A percentile compares a stretch with the other conserved stretches of the same genome.
Evolutionary conservation across 2,797 vertebrate genomes (phyloP).

Genomic region (Hafferia zeledoni): DNA sequence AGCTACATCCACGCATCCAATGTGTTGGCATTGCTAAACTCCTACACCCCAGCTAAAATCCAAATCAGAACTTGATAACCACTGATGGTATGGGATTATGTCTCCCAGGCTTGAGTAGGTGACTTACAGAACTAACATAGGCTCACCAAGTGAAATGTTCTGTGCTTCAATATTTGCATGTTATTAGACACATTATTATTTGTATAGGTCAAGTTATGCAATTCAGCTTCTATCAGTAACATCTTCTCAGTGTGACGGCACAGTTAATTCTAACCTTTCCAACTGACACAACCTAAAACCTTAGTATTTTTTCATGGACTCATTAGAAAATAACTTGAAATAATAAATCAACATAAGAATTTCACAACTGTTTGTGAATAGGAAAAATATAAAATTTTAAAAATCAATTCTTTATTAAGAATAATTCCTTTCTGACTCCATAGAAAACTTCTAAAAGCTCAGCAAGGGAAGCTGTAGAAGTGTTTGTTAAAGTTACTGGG

Average conservation of each 20-base stretch:
- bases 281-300: background rate
- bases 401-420: slow-evolving; percentile 10
- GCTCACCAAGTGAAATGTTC: background rate
- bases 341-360: background rate
- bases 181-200: background rate
- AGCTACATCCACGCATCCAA: background rate
- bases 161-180: background rate
- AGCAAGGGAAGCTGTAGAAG: background rate
- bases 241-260: background rate
- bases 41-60: background rate
- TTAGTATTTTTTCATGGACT: slow-evolving; percentile 24
- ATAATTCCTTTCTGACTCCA: background rate
- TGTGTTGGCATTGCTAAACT: background rate
- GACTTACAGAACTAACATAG: background rate
- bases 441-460: background rate
- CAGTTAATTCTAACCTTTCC: background rate
- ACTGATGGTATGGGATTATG: background rate
- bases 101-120: background rate
- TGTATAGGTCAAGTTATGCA: background rate
- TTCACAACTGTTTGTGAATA: background rate
- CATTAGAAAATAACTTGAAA: slow-evolving; percentile 21
- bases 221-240: background rate
- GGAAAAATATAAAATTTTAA: background rate
- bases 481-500: background rate
- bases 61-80: background rate